Evolutionary conservation across 2,888 invertebrate species (phyloP).

Genomic region (Nymphalis c-album): DNA sequence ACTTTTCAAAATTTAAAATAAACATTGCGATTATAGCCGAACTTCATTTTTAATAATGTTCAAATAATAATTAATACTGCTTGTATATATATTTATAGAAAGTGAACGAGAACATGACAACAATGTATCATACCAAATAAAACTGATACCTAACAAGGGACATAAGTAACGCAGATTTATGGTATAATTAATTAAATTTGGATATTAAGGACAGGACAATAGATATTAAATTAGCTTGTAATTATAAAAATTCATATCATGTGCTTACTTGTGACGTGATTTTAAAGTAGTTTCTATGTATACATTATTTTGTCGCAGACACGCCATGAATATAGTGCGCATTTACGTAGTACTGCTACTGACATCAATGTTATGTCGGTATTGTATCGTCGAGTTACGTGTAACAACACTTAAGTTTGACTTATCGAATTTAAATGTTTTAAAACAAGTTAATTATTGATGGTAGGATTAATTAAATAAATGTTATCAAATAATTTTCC

Average conservation of each 20-base stretch:
- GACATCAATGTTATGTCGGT: constrained; percentile 21
- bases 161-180: background rate
- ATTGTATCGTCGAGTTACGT: constrained; percentile 13
- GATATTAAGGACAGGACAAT: constrained; percentile 14
- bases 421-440: background rate
- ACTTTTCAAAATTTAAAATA: background rate
- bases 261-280: constrained; percentile 13
- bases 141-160: constrained; percentile 10
- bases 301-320: constrained; percentile 3
- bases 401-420: constrained; percentile 4
- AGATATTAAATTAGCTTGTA: constrained; percentile 8
- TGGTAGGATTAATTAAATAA: background rate
- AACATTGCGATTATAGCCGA: background rate
- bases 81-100: background rate
- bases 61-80: background rate
- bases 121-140: constrained; percentile 1
- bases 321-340: constrained; percentile 18
- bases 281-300: constrained; percentile 6
- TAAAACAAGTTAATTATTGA: background rate
- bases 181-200: background rate
- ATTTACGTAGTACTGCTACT: constrained; percentile 15
- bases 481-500: too few species aligned
- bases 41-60: too few species aligned
- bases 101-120: constrained; percentile 14
- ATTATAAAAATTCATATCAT: constrained; percentile 14